These are phyloP conservation scores for Xestia xanthographa DNA, from an alignment of 2,888 invertebrate species.

Conservation along the genomic window DNA sequence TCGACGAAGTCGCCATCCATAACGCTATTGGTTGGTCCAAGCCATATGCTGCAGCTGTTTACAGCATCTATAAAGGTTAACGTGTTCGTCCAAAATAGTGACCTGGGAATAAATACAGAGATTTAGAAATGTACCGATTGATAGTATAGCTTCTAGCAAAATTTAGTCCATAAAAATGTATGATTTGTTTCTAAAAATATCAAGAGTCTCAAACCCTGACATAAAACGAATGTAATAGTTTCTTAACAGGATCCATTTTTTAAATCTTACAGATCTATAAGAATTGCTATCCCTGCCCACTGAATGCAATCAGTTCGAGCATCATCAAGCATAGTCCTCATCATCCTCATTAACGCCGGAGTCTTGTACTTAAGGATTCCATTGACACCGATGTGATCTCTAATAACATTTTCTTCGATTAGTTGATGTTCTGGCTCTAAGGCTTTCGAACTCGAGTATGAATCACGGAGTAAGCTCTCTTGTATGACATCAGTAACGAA, in stretches of 20 bases:
- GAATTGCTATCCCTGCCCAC: conserved; percentile 71
- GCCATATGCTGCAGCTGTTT: conserved; percentile 67
- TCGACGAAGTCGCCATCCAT: no score
- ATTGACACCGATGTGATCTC: conserved; percentile 69
- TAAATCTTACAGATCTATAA: not conserved
- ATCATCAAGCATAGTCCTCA: conserved; percentile 73
- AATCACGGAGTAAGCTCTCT: conserved; percentile 81
- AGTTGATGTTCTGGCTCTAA: conserved; percentile 72
- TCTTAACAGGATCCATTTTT: not conserved
- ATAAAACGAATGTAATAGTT: no score
- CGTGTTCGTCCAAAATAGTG: conserved; percentile 65
- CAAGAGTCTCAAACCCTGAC: no score
- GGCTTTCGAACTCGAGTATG: conserved; percentile 67
- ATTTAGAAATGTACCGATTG: not conserved
- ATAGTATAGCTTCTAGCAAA: not conserved
- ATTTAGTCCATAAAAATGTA: not conserved
- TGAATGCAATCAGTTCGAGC: conserved; percentile 75
- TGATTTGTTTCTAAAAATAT: not conserved
- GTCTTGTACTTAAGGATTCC: conserved; percentile 81
- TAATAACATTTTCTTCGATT: conserved; percentile 74
- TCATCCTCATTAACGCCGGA: conserved; percentile 81
- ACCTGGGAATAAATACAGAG: no score
- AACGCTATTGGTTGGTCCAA: conserved; percentile 42
- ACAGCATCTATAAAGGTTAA: conserved; percentile 78
- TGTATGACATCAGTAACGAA: conserved; percentile 84